Percentiles rank a stretch among this genome's conserved stretches.
These are phyloP conservation scores for Anguilla obscura DNA, from an alignment of 2,797 vertebrate species.

Conservation along the genomic window DNA sequence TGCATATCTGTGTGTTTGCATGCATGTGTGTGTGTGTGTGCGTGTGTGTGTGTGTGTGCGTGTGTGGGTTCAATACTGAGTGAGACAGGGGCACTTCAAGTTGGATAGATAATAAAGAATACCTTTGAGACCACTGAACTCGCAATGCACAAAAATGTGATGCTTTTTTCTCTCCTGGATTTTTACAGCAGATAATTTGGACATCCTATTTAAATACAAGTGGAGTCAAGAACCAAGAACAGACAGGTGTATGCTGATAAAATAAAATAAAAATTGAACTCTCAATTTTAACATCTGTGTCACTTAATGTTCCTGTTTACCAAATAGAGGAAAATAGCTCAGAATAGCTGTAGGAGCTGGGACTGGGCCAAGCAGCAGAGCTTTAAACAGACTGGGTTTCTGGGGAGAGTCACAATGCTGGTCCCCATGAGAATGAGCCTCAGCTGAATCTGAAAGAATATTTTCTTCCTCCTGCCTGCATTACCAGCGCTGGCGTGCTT, in stretches of 20 bases:
- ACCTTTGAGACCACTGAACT: neutral
- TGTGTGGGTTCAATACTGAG: neutral
- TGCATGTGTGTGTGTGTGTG: neutral
- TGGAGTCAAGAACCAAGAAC: conserved; percentile 2
- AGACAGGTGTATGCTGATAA: conserved; percentile 15
- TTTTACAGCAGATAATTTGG: neutral
- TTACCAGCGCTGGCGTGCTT: conserved; percentile 16
- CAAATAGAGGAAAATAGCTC: conserved; percentile 25
- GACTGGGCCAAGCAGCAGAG: conserved; percentile 23
- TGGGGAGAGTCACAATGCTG: neutral
- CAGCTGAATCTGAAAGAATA: conserved; percentile 13
- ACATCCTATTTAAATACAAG: conserved; percentile 20
- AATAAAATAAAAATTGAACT: neutral
- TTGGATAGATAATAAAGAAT: neutral
- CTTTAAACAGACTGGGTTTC: conserved; percentile 6
- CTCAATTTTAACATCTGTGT: conserved; percentile 35
- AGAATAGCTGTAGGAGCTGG: conserved; percentile 32
- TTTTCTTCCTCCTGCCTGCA: conserved; percentile 12
- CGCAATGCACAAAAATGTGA: neutral
- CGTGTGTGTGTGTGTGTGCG: neutral
- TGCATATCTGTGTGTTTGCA: neutral
- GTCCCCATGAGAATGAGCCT: neutral
- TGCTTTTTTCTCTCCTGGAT: neutral
- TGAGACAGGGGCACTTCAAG: neutral
- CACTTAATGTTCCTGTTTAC: conserved; percentile 29